Evolutionary conservation across 2,888 invertebrate species (phyloP).

Genomic region (Mythimna impura): DNA sequence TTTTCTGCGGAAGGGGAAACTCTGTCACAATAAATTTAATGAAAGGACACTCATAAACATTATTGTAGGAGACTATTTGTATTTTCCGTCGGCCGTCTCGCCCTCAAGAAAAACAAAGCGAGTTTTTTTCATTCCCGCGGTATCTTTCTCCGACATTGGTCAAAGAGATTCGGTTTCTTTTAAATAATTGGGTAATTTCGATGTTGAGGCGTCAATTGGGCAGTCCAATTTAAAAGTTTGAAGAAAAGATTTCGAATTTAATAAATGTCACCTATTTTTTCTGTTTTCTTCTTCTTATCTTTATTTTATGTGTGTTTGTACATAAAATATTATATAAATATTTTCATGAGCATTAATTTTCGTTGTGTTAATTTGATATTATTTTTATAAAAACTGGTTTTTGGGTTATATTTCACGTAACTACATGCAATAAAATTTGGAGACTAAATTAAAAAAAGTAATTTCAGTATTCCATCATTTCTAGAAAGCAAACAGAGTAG

Average conservation of each 20-base stretch:
- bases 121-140: constrained; percentile 63
- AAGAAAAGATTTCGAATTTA: constrained; percentile 48
- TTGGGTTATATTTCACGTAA: neutral
- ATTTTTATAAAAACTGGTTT: constrained; percentile 2
- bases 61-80: constrained; percentile 62
- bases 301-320: too few species aligned
- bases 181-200: constrained; percentile 70
- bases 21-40: constrained; percentile 61
- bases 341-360: constrained; percentile 19
- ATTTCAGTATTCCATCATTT: constrained; percentile 22
- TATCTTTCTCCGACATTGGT: constrained; percentile 67
- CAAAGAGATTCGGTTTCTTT: constrained; percentile 65
- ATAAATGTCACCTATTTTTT: constrained; percentile 4
- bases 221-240: constrained; percentile 62
- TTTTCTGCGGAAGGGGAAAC: constrained; percentile 52
- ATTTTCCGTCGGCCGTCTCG: constrained; percentile 56
- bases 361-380: constrained; percentile 10
- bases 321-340: neutral
- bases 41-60: constrained; percentile 63
- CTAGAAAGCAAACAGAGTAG: constrained; percentile 26
- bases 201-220: constrained; percentile 63
- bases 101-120: constrained; percentile 65
- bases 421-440: neutral
- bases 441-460: neutral
- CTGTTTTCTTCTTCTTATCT: too few species aligned